Conservation (phyloP, 2,888 invertebrate species). For the Germaria angustata region DNA sequence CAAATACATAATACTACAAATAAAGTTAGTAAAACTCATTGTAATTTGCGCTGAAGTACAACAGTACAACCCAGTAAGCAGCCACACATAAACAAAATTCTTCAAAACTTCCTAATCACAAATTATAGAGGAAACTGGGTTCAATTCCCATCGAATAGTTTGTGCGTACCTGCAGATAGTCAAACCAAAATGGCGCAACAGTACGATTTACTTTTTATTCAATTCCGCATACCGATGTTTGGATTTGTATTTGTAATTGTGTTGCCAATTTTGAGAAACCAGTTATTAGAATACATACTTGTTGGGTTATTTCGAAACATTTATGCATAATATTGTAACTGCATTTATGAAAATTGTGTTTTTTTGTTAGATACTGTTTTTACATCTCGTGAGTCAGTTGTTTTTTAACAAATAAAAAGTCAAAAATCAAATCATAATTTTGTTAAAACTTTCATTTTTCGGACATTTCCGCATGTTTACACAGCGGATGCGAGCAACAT, state of each 20-base stretch:
- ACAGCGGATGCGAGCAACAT: constrained; percentile 77
- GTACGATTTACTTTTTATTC: too few relatives aligned
- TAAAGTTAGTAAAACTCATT: constrained; percentile 20
- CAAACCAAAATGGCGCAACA: too few relatives aligned
- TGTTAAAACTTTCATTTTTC: constrained; percentile 68
- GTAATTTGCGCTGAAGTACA: not conserved
- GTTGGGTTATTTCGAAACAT: constrained; percentile 21
- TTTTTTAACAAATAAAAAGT: constrained; percentile 9
- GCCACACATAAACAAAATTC: not conserved
- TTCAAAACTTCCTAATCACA: too few relatives aligned
- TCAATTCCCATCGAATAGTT: too few relatives aligned
- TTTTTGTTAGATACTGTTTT: not conserved
- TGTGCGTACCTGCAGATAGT: too few relatives aligned
- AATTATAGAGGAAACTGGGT: too few relatives aligned
- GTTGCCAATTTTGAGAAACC: too few relatives aligned
- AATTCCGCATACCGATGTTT: too few relatives aligned
- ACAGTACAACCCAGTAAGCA: constrained; percentile 10
- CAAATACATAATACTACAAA: not conserved
- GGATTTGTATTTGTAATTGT: too few relatives aligned
- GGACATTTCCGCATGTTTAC: constrained; percentile 77
- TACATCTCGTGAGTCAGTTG: not conserved
- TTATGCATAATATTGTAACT: not conserved
- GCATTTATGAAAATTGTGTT: not conserved
- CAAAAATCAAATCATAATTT: constrained; percentile 70
- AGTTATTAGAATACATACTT: not conserved